Evolutionary conservation across 2,797 vertebrate genomes (phyloP), one percentile per base, ranked within the genome.

Genomic region (Ceryle rudis): DNA sequence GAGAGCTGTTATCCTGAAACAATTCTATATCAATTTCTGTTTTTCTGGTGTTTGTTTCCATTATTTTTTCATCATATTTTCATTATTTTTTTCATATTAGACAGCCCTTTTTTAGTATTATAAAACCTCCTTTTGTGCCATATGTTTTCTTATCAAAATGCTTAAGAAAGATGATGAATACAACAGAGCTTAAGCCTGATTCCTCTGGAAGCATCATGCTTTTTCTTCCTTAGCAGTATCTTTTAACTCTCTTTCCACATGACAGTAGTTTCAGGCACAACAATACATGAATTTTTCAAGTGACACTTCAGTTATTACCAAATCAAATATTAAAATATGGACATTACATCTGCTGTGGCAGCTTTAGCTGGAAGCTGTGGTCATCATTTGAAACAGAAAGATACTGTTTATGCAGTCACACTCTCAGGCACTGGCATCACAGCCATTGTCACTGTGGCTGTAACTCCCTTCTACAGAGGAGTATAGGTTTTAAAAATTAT

Each of bases 381-480:
- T 71, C 18, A 17, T 67, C 16, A 64, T 42, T 22, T 29, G 44
- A 25, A 66, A 70, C 11, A 60, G 29, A 49, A 47, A 20, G 83
- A 69, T 39, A 13, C 2, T 67, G 70, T 20, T 94, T 55, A 81
- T 35, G 17, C 28, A 61, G 12, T 35, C 2, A 2, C 17, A 67
- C 4, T 80, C 28, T 14, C 41, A 69, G 54, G 51, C 20, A 35
- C 31, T 41, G 21, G 14, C 21, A 25, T 16, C 19, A 65, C 8
- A 67, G 17, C 29, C 23, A 20, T 28, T 84, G 20, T 22, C 75
- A 44, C 17, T 65, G 28, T 61, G 19, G 19, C 9, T 0, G 0
- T 26, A 54, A 31, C 10, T 67, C 41, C 49, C 14, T 60, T 65
- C 19, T 65, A 9, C 0, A 39, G 23, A 39, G 15, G 12, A 80